These are phyloP conservation scores for Pandion haliaetus DNA, from an alignment of 2,113 vertebrate genomes.

Conservation along the genomic window DNA sequence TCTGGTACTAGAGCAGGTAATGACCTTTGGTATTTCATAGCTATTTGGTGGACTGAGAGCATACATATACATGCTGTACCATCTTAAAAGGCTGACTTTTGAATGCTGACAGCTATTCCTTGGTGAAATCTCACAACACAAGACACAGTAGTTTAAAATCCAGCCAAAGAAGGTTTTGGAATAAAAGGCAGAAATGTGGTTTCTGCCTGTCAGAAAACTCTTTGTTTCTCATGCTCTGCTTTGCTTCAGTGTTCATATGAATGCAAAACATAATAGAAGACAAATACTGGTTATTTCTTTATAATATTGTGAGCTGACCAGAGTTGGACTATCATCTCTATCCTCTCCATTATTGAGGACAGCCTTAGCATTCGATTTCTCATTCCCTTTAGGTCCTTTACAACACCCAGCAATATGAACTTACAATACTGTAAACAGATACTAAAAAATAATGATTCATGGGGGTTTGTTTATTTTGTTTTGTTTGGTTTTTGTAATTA, in stretches of 20 bases:
- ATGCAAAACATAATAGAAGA: not conserved
- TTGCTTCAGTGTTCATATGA: not conserved
- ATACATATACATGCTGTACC: not conserved
- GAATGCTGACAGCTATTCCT: constrained; percentile 29
- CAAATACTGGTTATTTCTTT: not conserved
- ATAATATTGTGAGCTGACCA: not conserved
- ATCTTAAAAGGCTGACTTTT: not conserved
- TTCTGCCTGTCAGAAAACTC: not conserved
- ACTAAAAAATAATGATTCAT: not conserved
- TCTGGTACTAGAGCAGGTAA: not conserved
- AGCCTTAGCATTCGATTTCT: not conserved
- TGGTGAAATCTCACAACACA: not conserved
- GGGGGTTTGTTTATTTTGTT: rapidly evolving
- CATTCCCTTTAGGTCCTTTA: not conserved
- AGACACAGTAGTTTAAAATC: not conserved
- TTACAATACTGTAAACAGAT: not conserved
- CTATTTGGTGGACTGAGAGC: not conserved
- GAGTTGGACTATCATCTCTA: not conserved
- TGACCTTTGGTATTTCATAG: constrained; percentile 44
- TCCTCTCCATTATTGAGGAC: not conserved
- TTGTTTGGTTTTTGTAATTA: not conserved
- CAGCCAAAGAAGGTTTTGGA: not conserved
- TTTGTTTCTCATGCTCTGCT: not conserved
- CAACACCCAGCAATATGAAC: not conserved
- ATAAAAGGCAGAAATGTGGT: not conserved